Conservation (phyloP, 2,797 vertebrate species). For the Distichodus sexfasciatus region DNA sequence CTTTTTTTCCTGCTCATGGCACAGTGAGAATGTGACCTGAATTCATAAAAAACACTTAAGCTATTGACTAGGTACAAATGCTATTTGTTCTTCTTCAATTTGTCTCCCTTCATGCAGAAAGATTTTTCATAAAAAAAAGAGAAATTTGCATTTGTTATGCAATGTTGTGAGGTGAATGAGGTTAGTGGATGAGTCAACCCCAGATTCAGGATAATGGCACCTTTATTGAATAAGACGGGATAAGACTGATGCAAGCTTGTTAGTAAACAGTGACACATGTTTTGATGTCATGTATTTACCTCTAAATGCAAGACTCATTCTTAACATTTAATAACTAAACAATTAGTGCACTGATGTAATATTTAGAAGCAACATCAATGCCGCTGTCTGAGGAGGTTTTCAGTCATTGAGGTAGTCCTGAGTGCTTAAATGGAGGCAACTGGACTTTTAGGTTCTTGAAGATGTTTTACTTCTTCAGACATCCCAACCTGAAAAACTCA, state of each 20-base stretch:
- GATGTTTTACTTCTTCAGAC: too few relatives aligned
- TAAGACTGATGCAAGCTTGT: not conserved
- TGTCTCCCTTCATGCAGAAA: slow-evolving; percentile 18
- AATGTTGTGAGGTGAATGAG: slow-evolving; percentile 24
- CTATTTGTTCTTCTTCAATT: slow-evolving; percentile 33
- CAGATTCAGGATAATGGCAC: slow-evolving; percentile 4
- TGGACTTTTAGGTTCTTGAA: too few relatives aligned
- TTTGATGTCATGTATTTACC: too few relatives aligned
- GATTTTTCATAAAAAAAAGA: slow-evolving; percentile 28
- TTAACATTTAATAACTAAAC: too few relatives aligned
- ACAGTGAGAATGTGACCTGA: slow-evolving; percentile 51
- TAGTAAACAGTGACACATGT: not conserved
- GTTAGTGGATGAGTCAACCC: slow-evolving; percentile 25
- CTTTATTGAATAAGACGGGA: not conserved
- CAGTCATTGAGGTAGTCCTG: too few relatives aligned
- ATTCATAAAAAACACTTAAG: slow-evolving; percentile 44
- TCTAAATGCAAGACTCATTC: too few relatives aligned
- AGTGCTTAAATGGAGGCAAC: too few relatives aligned
- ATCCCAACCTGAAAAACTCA: too few relatives aligned
- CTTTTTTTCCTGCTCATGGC: slow-evolving; percentile 36
- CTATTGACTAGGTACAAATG: slow-evolving; percentile 24
- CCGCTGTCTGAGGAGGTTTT: too few relatives aligned
- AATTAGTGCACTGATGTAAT: too few relatives aligned
- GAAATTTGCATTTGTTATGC: slow-evolving; percentile 10
- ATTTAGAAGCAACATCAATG: too few relatives aligned